phyloP scores from a whole-genome alignment of 1,140 invertebrate genomes.

The Caenorhabditis inopinata region DNA sequence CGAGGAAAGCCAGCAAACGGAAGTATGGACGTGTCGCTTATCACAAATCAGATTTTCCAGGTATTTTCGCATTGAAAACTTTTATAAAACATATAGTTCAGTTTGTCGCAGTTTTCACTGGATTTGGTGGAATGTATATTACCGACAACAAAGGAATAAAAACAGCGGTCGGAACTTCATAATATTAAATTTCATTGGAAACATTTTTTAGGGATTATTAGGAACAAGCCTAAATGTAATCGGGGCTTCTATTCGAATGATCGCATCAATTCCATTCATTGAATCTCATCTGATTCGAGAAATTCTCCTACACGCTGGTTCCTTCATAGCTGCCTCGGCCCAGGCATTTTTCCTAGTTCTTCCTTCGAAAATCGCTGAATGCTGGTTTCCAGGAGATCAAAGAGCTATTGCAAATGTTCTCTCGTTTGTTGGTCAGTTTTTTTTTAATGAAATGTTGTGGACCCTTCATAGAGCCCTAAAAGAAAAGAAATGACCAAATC shows the following conservation, averaged over 20 bases:
- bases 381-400: conserved; percentile 62
- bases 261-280: conserved; percentile 59
- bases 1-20: neutral
- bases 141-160: conserved; percentile 63
- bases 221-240: conserved; percentile 54
- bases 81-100: conserved; percentile 18
- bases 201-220: conserved; percentile 50
- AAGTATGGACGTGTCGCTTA: conserved; percentile 52
- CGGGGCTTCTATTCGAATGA: conserved; percentile 57
- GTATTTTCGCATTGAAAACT: conserved; percentile 27
- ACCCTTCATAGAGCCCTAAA: conserved; percentile 14
- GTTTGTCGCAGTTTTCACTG: conserved; percentile 60
- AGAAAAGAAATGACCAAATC: conserved; percentile 29
- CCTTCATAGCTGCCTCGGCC: conserved; percentile 56
- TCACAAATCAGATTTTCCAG: conserved; percentile 64
- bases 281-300: conserved; percentile 38
- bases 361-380: conserved; percentile 64
- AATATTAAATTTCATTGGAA: neutral
- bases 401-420: conserved; percentile 61
- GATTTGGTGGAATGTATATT: conserved; percentile 63
- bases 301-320: conserved; percentile 58
- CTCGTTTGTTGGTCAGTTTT: conserved; percentile 53
- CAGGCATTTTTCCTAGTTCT: conserved; percentile 64
- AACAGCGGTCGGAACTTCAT: conserved; percentile 51
- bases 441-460: neutral